These are phyloP conservation scores for Shinisaurus crocodilurus DNA, from an alignment of 2,113 vertebrate species.

Conservation along the genomic window DNA sequence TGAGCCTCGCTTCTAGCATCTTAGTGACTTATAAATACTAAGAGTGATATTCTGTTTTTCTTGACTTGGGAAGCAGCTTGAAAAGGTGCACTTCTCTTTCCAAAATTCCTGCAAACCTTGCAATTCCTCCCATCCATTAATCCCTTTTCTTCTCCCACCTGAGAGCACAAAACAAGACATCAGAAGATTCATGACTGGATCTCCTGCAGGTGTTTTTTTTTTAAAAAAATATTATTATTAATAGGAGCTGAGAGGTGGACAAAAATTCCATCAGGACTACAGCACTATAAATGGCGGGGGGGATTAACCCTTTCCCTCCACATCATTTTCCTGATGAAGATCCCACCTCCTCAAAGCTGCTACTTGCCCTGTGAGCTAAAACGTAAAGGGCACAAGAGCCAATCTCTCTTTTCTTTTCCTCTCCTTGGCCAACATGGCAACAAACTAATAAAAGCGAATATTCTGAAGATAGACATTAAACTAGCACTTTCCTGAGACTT, in stretches of 20 bases:
- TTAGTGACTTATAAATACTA: neutral
- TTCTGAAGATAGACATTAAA: neutral
- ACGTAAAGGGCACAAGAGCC: neutral
- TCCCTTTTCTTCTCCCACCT: neutral
- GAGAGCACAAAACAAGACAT: neutral
- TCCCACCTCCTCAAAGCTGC: too few species aligned
- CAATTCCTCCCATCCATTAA: too few species aligned
- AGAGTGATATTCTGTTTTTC: neutral
- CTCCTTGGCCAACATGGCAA: neutral
- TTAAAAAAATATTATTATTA: neutral
- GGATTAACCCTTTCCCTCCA: neutral
- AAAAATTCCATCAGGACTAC: neutral
- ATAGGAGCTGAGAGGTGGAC: neutral
- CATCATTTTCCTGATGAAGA: neutral
- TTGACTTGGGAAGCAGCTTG: neutral
- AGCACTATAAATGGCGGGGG: neutral
- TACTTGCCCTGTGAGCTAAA: neutral
- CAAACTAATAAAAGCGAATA: neutral
- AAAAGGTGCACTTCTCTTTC: neutral
- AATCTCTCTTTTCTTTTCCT: neutral
- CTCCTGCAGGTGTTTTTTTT: neutral
- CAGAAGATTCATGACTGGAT: neutral
- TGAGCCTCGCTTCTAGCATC: neutral
- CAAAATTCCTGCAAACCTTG: too few species aligned
- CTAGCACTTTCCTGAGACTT: slow-evolving; percentile 1